A percentile compares a stretch with the other conserved stretches of the same genome.
These are phyloP conservation scores for Cantharis rustica DNA, from an alignment of 2,888 invertebrate genomes.

Conservation along the genomic window DNA sequence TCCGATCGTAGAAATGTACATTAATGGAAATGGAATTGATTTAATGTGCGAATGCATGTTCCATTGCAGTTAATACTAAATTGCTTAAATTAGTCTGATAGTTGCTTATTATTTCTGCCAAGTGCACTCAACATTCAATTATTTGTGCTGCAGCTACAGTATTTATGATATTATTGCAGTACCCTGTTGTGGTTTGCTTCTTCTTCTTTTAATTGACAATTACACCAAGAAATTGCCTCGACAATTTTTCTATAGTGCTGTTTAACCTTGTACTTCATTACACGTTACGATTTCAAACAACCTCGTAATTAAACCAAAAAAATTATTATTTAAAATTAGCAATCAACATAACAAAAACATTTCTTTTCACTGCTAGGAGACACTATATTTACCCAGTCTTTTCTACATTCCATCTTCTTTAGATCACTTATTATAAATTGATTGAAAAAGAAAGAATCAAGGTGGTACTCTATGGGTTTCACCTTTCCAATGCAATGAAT, in stretches of 20 bases:
- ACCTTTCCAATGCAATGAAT: no score
- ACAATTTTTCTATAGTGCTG: background rate
- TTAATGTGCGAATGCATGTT: conserved; percentile 28
- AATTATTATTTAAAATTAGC: background rate
- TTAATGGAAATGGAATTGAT: conserved; percentile 29
- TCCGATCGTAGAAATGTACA: conserved; percentile 19
- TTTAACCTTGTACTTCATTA: background rate
- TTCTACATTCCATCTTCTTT: no score
- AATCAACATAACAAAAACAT: background rate
- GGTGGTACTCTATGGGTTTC: no score
- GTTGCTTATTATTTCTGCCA: conserved; percentile 24
- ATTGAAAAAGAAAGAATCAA: no score
- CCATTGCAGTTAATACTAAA: conserved; percentile 23
- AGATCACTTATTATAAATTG: no score
- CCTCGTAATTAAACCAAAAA: background rate
- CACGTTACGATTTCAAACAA: background rate
- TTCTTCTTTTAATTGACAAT: conserved; percentile 22
- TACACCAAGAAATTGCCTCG: conserved; percentile 12
- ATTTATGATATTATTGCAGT: conserved; percentile 19
- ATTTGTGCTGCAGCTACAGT: conserved; percentile 21
- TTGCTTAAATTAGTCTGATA: conserved; percentile 23
- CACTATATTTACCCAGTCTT: no score
- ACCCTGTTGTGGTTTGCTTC: conserved; percentile 19
- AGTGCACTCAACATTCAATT: conserved; percentile 25
- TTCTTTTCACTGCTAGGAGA: no score